phyloP scores from a whole-genome alignment of 1,140 invertebrate species.

The Megathymus violae region DNA sequence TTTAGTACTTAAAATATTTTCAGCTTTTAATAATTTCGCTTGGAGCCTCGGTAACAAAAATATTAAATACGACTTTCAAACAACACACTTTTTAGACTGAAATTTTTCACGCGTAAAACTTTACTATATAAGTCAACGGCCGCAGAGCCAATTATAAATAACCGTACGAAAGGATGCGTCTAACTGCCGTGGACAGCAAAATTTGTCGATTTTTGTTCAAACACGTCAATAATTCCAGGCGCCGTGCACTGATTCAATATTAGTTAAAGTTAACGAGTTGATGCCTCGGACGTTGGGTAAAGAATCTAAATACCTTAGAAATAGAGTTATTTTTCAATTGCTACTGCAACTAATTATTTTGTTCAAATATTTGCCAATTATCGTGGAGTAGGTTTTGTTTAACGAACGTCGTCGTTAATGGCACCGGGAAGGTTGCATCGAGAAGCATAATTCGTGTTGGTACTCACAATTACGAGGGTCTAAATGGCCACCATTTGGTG shows the following conservation, averaged over 20 bases:
- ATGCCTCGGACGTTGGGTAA: slow-evolving; percentile 5
- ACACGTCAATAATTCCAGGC: slow-evolving; percentile 55
- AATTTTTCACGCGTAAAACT: background rate
- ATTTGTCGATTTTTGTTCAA: slow-evolving; percentile 57
- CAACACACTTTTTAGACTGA: no score
- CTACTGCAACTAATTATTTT: slow-evolving; percentile 51
- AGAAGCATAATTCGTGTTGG: slow-evolving; percentile 31
- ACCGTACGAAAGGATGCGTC: background rate
- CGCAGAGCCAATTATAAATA: background rate
- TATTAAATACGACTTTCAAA: no score
- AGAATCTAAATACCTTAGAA: slow-evolving; percentile 15
- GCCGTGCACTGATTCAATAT: slow-evolving; percentile 54
- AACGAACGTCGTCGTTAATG: slow-evolving; percentile 43
- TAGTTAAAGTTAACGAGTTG: slow-evolving; percentile 57
- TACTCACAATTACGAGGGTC: no score
- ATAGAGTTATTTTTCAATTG: slow-evolving; percentile 39
- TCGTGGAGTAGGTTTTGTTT: slow-evolving; percentile 48
- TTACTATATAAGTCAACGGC: background rate
- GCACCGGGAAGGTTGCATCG: slow-evolving; percentile 31
- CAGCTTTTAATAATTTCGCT: no score
- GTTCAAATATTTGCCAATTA: slow-evolving; percentile 66
- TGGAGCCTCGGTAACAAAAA: no score
- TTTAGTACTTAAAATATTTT: no score
- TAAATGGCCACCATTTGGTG: no score
- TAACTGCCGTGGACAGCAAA: slow-evolving; percentile 26